phyloP scores from a whole-genome alignment of 2,888 invertebrate species.

The Volucella inflata region DNA sequence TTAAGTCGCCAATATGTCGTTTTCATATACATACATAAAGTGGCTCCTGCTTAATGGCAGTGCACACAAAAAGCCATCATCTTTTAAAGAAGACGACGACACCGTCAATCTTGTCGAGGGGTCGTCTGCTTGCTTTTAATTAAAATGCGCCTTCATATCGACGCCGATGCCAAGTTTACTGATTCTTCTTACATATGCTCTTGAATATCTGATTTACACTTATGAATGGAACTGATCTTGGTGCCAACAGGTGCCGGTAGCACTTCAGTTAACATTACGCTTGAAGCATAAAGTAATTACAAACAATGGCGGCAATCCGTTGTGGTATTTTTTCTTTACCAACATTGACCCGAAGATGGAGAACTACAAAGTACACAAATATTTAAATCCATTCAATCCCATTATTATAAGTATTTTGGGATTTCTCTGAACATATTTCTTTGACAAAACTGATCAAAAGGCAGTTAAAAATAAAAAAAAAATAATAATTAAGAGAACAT shows the following conservation, averaged over 20 bases:
- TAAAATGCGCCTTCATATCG: conserved; percentile 70
- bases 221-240: conserved; percentile 66
- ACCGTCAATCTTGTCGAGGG: conserved; percentile 41
- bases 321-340: conserved; percentile 58
- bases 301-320: conserved; percentile 75
- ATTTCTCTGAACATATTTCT: background rate
- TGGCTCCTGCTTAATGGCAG: conserved; percentile 81
- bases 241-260: conserved; percentile 74
- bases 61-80: conserved; percentile 78
- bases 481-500: too few species aligned
- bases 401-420: conserved; percentile 19
- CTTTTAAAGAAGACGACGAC: conserved; percentile 48
- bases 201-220: conserved; percentile 66
- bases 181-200: conserved; percentile 58
- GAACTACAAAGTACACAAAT: conserved; percentile 48
- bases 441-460: too few species aligned
- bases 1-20: conserved; percentile 57
- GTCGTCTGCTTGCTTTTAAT: conserved; percentile 70
- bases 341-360: conserved; percentile 56
- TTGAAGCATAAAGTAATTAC: conserved; percentile 76
- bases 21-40: conserved; percentile 60
- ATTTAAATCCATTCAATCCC: conserved; percentile 48
- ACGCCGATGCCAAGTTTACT: conserved; percentile 64
- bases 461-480: too few species aligned
- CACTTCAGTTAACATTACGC: conserved; percentile 75